phyloP scores from a whole-genome alignment of 2,113 vertebrate genomes.

The Misgurnus anguillicaudatus region DNA sequence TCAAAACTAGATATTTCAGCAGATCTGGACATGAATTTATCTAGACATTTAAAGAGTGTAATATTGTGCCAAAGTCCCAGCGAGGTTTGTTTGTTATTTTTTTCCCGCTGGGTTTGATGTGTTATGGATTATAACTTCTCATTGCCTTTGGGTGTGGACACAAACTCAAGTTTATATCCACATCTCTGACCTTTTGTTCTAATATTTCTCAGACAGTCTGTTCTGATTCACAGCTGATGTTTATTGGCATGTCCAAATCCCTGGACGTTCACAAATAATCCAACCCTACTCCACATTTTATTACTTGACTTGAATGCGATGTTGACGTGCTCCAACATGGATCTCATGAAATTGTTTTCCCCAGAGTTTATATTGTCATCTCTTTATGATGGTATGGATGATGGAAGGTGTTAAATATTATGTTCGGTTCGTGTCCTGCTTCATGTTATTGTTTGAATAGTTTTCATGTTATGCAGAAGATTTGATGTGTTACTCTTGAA shows the following conservation, averaged over 20 bases:
- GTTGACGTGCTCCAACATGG: neutral
- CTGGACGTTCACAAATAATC: constrained; percentile 12
- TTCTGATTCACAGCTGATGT: constrained; percentile 28
- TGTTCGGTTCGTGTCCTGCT: neutral
- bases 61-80: too few relatives aligned
- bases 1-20: too few relatives aligned
- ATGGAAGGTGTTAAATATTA: neutral
- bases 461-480: neutral
- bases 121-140: constrained; percentile 1
- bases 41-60: too few relatives aligned
- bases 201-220: constrained; percentile 7
- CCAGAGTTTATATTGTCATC: neutral
- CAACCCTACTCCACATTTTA: neutral
- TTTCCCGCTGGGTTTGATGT: neutral
- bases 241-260: constrained; percentile 26
- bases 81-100: constrained; percentile 21
- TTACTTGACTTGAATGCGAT: neutral
- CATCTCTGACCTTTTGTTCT: constrained; percentile 31
- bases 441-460: constrained; percentile 6
- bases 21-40: too few relatives aligned
- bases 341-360: constrained; percentile 5
- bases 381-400: neutral
- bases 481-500: constrained; percentile 12
- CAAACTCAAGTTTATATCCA: constrained; percentile 2
- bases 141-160: constrained; percentile 7